phyloP scores from a whole-genome alignment of 2,888 invertebrate genomes.

The Cryptocephalus primarius region DNA sequence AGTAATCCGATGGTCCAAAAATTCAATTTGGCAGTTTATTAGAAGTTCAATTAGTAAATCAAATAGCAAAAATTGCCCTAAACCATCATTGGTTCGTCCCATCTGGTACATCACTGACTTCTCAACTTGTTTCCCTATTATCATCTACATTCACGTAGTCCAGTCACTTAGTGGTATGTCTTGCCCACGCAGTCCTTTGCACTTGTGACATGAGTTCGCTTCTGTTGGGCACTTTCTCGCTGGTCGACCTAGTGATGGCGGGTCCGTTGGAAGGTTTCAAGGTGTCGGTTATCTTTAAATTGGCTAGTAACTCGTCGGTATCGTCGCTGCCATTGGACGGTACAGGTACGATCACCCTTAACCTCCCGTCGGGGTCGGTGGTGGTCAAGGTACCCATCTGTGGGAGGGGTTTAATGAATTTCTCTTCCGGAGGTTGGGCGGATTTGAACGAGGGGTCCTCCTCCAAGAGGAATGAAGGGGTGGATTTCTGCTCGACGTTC shows the following conservation, averaged over 20 bases:
- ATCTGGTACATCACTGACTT: neutral
- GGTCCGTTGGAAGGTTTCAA: conserved; percentile 44
- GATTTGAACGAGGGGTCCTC: neutral
- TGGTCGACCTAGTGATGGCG: conserved; percentile 66
- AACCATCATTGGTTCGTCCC: neutral
- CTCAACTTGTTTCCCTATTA: neutral
- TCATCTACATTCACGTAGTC: neutral
- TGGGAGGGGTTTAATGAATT: conserved; percentile 55
- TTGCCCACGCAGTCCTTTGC: conserved; percentile 71
- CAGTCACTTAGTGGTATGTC: conserved; percentile 72
- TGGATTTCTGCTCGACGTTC: neutral
- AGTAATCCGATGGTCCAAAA: too few relatives aligned
- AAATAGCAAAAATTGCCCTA: too few relatives aligned
- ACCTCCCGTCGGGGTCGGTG: conserved; percentile 48
- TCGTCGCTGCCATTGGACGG: conserved; percentile 32
- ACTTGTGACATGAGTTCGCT: conserved; percentile 79
- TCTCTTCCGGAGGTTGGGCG: conserved; percentile 1
- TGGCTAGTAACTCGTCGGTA: conserved; percentile 35
- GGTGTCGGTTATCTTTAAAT: conserved; percentile 47
- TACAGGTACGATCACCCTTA: conserved; percentile 52
- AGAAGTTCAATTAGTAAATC: too few relatives aligned
- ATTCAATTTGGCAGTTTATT: too few relatives aligned
- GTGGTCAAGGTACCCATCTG: conserved; percentile 52
- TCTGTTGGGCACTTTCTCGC: conserved; percentile 76
- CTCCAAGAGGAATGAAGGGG: conserved; percentile 13